Percentiles rank a stretch among this genome's conserved stretches.
These are phyloP conservation scores for Morpho achilles DNA, from an alignment of 2,888 invertebrate genomes.

Conservation along the genomic window DNA sequence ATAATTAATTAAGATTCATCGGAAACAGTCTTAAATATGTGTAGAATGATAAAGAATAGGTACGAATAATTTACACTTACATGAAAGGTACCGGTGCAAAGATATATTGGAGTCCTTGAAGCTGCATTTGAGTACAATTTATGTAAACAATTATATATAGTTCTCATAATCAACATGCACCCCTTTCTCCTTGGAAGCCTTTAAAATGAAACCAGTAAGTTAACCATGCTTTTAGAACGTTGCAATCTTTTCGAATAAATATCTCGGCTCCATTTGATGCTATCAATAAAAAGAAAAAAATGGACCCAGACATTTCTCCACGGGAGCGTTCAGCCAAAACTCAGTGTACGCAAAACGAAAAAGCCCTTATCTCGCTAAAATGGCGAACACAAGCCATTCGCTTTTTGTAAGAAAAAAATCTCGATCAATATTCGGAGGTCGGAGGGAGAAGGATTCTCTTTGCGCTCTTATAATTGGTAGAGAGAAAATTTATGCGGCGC, in stretches of 20 bases:
- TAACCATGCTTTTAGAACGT: constrained; percentile 17
- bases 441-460: constrained; percentile 44
- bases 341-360: constrained; percentile 51
- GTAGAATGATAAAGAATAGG: constrained; percentile 12
- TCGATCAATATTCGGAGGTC: constrained; percentile 68
- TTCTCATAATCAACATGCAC: constrained; percentile 1
- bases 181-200: constrained; percentile 3
- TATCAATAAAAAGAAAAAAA: constrained; percentile 35
- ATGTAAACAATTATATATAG: constrained; percentile 4
- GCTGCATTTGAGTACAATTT: constrained; percentile 3
- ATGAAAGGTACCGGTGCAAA: constrained; percentile 2
- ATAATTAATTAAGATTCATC: not conserved
- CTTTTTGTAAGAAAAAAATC: constrained; percentile 60
- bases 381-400: constrained; percentile 50
- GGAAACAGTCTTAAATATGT: constrained; percentile 6
- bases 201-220: constrained; percentile 11
- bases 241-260: constrained; percentile 32
- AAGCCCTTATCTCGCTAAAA: constrained; percentile 58
- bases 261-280: constrained; percentile 36
- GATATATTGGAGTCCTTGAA: constrained; percentile 5
- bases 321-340: constrained; percentile 45
- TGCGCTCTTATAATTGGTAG: constrained; percentile 62
- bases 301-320: constrained; percentile 36
- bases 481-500: constrained; percentile 54
- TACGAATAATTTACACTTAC: constrained; percentile 12